Evolutionary conservation across 2,888 invertebrate species (phyloP), one percentile per base, ranked within the genome.

Genomic region (Parochlus steinenii): DNA sequence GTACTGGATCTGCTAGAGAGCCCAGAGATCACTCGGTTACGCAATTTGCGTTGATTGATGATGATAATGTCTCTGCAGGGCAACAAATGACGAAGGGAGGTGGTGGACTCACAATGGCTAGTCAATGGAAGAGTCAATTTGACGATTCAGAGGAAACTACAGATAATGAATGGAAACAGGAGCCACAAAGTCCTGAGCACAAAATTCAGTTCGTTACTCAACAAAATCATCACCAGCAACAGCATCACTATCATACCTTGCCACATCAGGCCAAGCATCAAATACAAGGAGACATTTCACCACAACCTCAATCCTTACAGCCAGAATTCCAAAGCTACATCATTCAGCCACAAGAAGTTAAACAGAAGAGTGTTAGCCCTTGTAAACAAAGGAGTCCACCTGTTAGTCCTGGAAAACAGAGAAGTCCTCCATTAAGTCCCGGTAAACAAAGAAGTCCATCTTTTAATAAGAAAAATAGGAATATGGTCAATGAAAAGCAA

Each of bases 101-200:
- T 23, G 87, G 87, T 1, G 86, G 86, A 1, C 59, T 90, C 7
- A 93, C 93, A 0, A 61, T 93, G 11, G 90, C 86, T 2, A 90
- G 90, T 12, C 83, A 83, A 49, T 92, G 92, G 89, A 90, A 90
- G 53, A 89, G 89, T 1, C 90, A 92, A 54, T 92, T 92, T 53
- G 90, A 90, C 49, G 90, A 92, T 54, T 89, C 89, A 0, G 90
- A 92, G 45, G 90, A 90, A 49, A 86, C 87, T 31, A 86, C 86
- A 0, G 89, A 90, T 54, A 87, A 89, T 56, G 89, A 89, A 55
- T 87, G 87, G 83, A 86, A 85, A 49, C 85, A 81, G 43, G 87
- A 87, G 47, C 70, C 72, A 45, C 62, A 55, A 62, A 62, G 43
- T 23, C 70, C 70, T 3, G 71, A 71, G 44, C 70, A 70, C 49